Base-by-base conservation (phyloP, 35 echinoderm and acorn worm species). In the Hemicentrotus pulcherrimus region DNA sequence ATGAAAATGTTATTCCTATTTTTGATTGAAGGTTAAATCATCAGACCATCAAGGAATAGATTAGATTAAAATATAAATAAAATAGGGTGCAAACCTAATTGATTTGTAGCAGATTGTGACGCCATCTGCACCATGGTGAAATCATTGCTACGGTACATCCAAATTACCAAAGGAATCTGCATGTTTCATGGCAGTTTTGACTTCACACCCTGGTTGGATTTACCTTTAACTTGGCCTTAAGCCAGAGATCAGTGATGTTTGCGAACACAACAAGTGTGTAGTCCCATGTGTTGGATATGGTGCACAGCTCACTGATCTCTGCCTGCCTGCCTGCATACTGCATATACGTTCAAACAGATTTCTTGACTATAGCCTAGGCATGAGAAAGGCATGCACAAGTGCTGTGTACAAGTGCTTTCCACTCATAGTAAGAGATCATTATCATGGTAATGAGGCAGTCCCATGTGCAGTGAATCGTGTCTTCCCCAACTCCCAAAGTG, bases 401-500 rank as follows among this genome's bases (percentile, higher is more conserved):
- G 65, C 65, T 78, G 6, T 28, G 65, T 78, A 78, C 19, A 28
- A 78, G 65, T 78, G 65, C 28, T 28, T 22, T 15, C 65, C 65
- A 78, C 65, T 78, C 65, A n/a, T 28, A 78, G 65, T 22, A n/a
- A 6, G 22, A 78, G 65, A 78, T 78, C 18, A 8, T 22, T 78
- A 78, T 78, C 65, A 28, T 78, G 65, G 65, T 78, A 78, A 78
- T 78, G 65, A 28, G 18, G 65, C 28, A 78, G 65, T 78, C 65
- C 65, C 65, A 78, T 28, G 65, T 78, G 65, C 65, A 78, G 65
- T 78, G 65, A 78, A 78, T 78, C 65, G 65, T 78, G 65, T 78
- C 65, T 78, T 78, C 4, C 65, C 19, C 65, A 28, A 78, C 18
- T 78, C 65, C 65, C 24, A 28, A 78, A 18, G 65, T 78, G 65